These are phyloP conservation scores for Isotomurus palustris DNA, from an alignment of 2,888 invertebrate species.

Conservation along the genomic window DNA sequence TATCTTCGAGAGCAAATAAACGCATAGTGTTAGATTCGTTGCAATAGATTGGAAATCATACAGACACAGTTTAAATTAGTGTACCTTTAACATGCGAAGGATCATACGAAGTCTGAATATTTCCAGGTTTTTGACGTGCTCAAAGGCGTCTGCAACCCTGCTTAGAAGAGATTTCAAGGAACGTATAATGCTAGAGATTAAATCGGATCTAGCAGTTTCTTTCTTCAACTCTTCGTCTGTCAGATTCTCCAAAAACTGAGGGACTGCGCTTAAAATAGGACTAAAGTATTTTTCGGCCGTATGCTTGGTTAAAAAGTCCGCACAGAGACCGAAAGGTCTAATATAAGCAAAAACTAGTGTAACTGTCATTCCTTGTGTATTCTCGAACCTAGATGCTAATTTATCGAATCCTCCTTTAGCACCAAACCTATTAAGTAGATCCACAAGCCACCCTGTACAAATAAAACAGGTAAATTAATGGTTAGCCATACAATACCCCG, in stretches of 20 bases:
- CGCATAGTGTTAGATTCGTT: no score
- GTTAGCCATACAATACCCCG: background rate
- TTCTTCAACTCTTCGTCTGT: slow-evolving; percentile 93
- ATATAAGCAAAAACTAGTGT: slow-evolving; percentile 75
- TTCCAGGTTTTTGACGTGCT: slow-evolving; percentile 73
- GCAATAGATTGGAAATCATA: no score
- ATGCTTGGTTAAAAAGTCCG: slow-evolving; percentile 81
- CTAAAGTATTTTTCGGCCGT: slow-evolving; percentile 88
- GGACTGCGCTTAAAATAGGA: slow-evolving; percentile 85
- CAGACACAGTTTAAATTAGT: background rate
- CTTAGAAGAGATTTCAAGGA: slow-evolving; percentile 84
- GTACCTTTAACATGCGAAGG: slow-evolving; percentile 52
- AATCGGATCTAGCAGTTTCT: slow-evolving; percentile 93
- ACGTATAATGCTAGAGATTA: slow-evolving; percentile 89
- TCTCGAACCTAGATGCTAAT: slow-evolving; percentile 75
- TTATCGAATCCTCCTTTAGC: slow-evolving; percentile 83
- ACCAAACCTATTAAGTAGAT: slow-evolving; percentile 90
- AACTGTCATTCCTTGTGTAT: slow-evolving; percentile 66
- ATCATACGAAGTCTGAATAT: slow-evolving; percentile 96
- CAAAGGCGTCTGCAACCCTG: slow-evolving; percentile 78
- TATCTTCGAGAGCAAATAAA: slow-evolving; percentile 59
- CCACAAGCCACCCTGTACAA: slow-evolving; percentile 76
- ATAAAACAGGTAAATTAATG: background rate
- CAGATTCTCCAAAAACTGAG: slow-evolving; percentile 81
- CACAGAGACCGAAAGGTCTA: slow-evolving; percentile 86